Conservation (phyloP, 2,797 vertebrate species). For the Malacoctenus gilli region DNA sequence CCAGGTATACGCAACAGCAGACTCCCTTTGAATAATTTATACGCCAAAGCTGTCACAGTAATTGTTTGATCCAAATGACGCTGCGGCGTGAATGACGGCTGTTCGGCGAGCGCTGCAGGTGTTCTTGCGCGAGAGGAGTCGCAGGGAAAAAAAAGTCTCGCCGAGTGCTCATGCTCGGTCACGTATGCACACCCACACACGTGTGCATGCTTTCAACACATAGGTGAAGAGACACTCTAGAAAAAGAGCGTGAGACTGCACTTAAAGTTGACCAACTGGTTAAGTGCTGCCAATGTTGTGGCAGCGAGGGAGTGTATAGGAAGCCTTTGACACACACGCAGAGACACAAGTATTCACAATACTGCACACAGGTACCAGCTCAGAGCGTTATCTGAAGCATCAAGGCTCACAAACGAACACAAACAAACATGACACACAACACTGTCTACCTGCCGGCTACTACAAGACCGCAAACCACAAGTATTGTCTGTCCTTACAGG, state of each 20-base stretch:
- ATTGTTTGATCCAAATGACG: conserved; percentile 47
- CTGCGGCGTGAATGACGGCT: conserved; percentile 26
- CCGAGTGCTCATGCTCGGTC: not conserved
- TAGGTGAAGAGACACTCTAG: conserved; percentile 3
- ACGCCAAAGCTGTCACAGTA: conserved; percentile 30
- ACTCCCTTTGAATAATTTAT: conserved; percentile 44
- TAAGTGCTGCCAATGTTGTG: too few species aligned
- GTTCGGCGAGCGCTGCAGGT: conserved; percentile 29
- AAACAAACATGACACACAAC: not conserved
- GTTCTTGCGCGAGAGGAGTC: conserved; percentile 33
- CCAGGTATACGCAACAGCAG: conserved; percentile 18
- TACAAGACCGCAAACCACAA: conserved; percentile 26
- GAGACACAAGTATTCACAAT: not conserved
- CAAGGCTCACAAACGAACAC: conserved; percentile 21
- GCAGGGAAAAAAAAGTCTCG: conserved; percentile 2
- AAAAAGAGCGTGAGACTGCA: conserved; percentile 3
- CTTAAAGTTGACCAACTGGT: conserved; percentile 4
- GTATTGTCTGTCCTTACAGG: conserved; percentile 3
- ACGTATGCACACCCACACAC: too few species aligned
- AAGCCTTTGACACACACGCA: too few species aligned
- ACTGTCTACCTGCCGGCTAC: conserved; percentile 21
- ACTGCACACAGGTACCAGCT: conserved; percentile 3
- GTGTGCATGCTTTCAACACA: conserved; percentile 5
- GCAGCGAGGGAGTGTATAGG: too few species aligned
- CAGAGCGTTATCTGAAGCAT: conserved; percentile 9